phyloP scores from a whole-genome alignment of 2,113 vertebrate genomes.

The Channa maculata region DNA sequence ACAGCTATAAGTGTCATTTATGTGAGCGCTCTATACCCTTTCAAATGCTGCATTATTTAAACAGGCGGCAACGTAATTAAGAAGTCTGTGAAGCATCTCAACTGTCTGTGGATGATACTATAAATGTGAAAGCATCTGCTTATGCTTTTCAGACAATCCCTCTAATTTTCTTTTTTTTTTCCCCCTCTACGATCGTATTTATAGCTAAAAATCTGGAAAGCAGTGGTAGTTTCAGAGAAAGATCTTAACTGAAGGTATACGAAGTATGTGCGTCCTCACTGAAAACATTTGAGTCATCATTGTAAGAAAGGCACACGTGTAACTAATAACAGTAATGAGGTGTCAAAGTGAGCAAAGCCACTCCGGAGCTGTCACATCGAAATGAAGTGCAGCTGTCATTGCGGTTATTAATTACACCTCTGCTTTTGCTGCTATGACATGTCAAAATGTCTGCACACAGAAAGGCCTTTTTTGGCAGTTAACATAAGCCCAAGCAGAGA shows the following conservation, averaged over 20 bases:
- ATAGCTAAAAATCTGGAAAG: too few species aligned
- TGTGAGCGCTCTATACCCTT: neutral
- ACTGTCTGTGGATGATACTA: constrained; percentile 11
- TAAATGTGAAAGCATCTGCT: neutral
- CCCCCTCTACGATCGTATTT: neutral
- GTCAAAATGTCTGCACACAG: neutral
- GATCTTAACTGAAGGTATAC: too few species aligned
- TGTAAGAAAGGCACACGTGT: neutral
- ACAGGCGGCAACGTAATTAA: neutral
- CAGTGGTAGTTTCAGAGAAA: too few species aligned
- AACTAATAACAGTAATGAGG: constrained; percentile 5
- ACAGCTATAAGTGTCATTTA: neutral
- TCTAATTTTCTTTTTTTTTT: too few species aligned
- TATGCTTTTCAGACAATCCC: neutral
- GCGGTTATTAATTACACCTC: constrained; percentile 11
- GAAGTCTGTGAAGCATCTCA: constrained; percentile 17
- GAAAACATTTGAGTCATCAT: too few species aligned
- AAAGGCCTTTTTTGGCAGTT: neutral
- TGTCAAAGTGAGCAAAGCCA: constrained; percentile 11
- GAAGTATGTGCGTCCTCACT: too few species aligned
- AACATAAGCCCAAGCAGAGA: neutral
- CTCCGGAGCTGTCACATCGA: neutral
- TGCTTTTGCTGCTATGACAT: neutral
- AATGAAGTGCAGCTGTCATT: neutral
- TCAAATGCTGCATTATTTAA: too few species aligned